Evolutionary conservation across 2,888 invertebrate genomes (phyloP).

Genomic region (Girardia tigrina): DNA sequence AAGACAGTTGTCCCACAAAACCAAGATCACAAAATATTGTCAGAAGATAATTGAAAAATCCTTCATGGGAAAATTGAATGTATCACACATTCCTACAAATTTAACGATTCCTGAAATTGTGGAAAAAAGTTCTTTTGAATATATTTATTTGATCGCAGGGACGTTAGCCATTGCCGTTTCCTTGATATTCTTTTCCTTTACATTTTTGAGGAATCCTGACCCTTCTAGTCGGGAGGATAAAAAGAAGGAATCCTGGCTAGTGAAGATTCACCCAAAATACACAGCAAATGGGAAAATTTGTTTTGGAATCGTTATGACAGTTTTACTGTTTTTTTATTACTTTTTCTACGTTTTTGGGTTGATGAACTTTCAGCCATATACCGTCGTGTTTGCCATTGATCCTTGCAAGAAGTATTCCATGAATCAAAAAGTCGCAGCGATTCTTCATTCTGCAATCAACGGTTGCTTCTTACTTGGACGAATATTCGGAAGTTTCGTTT

Average conservation of each 20-base stretch:
- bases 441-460: background rate
- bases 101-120: too few relatives aligned
- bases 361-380: background rate
- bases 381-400: background rate
- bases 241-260: background rate
- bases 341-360: background rate
- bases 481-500: background rate
- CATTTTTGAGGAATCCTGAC: background rate
- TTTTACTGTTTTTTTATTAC: background rate
- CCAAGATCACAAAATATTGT: background rate
- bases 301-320: background rate
- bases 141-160: background rate
- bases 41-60: too few relatives aligned
- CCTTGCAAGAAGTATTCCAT: background rate
- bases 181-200: background rate
- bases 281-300: background rate
- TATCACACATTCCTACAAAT: too few relatives aligned
- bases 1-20: background rate
- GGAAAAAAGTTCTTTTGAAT: background rate
- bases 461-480: background rate
- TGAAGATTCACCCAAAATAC: background rate
- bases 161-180: background rate
- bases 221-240: background rate
- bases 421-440: background rate
- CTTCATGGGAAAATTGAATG: too few relatives aligned